Conservation (phyloP, 2,888 invertebrate genomes). For the Megaustenia siamemsis region DNA sequence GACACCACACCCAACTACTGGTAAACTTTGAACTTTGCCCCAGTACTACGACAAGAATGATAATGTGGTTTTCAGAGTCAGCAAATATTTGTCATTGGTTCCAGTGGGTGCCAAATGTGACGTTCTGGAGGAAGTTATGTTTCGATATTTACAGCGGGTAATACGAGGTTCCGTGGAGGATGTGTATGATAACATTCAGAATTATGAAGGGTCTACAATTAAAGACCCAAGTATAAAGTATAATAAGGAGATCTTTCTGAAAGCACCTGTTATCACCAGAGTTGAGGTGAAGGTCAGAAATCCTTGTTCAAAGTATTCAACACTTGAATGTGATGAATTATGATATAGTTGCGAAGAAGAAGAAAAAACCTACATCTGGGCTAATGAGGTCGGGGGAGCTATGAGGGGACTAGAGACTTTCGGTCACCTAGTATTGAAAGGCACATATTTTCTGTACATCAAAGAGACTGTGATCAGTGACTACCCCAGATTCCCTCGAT, state of each 20-base stretch:
- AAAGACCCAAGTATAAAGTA: constrained; percentile 67
- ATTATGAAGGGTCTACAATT: constrained; percentile 69
- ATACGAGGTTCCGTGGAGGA: constrained; percentile 71
- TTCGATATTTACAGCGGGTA: constrained; percentile 82
- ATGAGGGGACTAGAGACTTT: constrained; percentile 92
- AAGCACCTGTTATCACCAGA: constrained; percentile 63
- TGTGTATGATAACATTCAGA: constrained; percentile 74
- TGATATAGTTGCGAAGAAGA: constrained; percentile 83
- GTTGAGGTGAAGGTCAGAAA: constrained; percentile 69
- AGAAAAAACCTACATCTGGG: constrained; percentile 71
- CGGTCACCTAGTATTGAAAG: constrained; percentile 86
- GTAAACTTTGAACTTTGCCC: constrained; percentile 87
- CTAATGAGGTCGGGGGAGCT: constrained; percentile 87
- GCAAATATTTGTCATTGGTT: constrained; percentile 65
- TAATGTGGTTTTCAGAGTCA: constrained; percentile 68
- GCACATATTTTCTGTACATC: constrained; percentile 82
- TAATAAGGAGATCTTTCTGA: constrained; percentile 62
- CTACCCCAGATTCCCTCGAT: constrained; percentile 87
- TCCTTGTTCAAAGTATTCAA: constrained; percentile 69
- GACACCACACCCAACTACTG: constrained; percentile 78
- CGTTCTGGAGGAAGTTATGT: constrained; percentile 83
- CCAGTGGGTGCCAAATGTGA: constrained; percentile 82
- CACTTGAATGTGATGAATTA: constrained; percentile 71
- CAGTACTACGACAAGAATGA: constrained; percentile 80
- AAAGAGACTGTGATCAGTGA: constrained; percentile 87